Base-by-base conservation (phyloP, 1,140 invertebrate genomes). In the Ephestia elutella region DNA sequence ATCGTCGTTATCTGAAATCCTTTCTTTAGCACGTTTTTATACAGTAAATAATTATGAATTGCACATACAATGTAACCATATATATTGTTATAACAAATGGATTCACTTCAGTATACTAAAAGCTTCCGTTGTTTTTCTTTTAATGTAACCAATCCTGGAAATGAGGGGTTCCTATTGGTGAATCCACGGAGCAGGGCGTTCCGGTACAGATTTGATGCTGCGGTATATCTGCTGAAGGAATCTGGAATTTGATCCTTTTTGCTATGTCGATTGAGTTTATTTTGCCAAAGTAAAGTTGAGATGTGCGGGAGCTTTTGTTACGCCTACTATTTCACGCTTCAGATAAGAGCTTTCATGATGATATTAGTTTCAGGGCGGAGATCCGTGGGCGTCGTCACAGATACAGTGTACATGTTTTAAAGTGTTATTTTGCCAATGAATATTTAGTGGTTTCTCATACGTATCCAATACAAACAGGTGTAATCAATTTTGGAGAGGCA, bases 131-230 rank as follows among this genome's bases (percentile, higher is more conserved):
- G 68, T 78, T 82, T 78, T 76, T 54, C 25, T 78, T 76, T 54
- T 19, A 50, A 59, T 83, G 82, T 84, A 84, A 78, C 83, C 83
- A 86, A 86, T 85, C 67, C 68, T 56, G 59, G 30, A 50, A 60
- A 54, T 20, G 15, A 49, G 8, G 32, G 28, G 20, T 20, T 62
- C 59, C 63, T 49, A 83, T 86, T 86, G 81, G 83, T 55, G 38
- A 57, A 57, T 57, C 28, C 44, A 28, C 56, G 20, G 13, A 53
- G 59, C 56, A 59, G 74, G 81, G 83, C 81, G 83, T 71, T 58
- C 65, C 62, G 69, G 68, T 63, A 73, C 68, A 54, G 65, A 54
- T 66, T 68, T 71, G 79, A 82, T 80, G 74, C 71, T 80, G 80
- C 56, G 64, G 55, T 58, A 57, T 53, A 11, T 21, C 48, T 57